Base-by-base conservation (phyloP, 2,113 vertebrate genomes). In the Xenus cinereus region DNA sequence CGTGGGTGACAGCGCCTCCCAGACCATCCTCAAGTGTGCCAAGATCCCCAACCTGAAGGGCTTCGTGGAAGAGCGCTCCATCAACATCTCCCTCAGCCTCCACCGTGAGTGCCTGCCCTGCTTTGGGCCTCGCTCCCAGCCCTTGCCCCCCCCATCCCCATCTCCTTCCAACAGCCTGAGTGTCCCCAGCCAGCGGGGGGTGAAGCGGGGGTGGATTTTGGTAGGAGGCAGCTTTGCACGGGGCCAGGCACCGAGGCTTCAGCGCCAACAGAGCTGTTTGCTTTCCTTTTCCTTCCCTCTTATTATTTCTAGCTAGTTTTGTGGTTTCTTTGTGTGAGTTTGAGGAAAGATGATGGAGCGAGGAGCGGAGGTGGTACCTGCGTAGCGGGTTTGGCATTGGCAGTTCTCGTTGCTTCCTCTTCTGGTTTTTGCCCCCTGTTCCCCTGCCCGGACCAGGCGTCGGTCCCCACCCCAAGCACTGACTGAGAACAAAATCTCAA, bases 21-120 rank as follows among this genome's bases (percentile, higher is more conserved):
- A 99, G 94, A 99, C 99, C 6, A 92, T 99, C 87, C 98, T 99
- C 66, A 99, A 99, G 95, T 99, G 99, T 10, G 99, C 99, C 98
- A 99, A 97, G 92, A 99, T 99, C 97, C 98, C 98, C 10, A 99
- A 99, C 95, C 98, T 99, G 75, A 99, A 99, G 97, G 98, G 97
- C 20, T 99, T 99, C 2, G 98, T 98, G 33, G 98, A 99, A 21
- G 98, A 99, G 87, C 97, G 98, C 27, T 98, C 98, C 88, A 98
- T 99, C 97, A 99, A 99, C 98, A 99, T 99, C 96, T 99, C 99
- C 37, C 98, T 99, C 97, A 99, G 99, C 87, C 97, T 99, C 35
- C 99, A 99, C 96, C 99, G 99, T 99, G 98, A 99, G 99, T 99
- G 60, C 39, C 67, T 4, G 2, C 20, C 35, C 39, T 20, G 24